Evolutionary conservation across 2,797 vertebrate species (phyloP), one percentile per base, ranked within the genome.

Genomic region (Borostomias antarcticus): DNA sequence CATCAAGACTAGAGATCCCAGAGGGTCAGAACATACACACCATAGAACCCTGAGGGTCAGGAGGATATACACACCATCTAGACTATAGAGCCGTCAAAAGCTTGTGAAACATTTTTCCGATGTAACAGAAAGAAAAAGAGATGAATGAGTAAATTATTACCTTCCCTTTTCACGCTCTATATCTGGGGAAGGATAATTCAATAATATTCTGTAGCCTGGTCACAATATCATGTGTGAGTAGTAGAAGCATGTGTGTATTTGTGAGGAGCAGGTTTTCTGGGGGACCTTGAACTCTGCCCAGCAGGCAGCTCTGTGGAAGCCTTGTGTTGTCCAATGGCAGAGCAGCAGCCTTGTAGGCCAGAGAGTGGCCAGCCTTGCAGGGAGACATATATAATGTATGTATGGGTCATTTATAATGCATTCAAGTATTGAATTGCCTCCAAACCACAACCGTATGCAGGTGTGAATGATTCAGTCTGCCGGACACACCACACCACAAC

Each of bases 381-480:
- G 80, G 72, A 82, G 74, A 54, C 84, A 88, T 91, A 72, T 89
- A 88, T 89, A 88, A 90, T 91, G 77, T 81, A 90, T 91, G 77
- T 81, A 91, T 87, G 79, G 74, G 74, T 60, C 73, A 89, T 91
- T 79, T 88, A 90, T 91, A 90, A 90, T 91, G 74, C 76, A 91
- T 87, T 77, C 82, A 87, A 72, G 85, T 66, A 57, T 87, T 71
- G 83, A 62, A 81, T 91, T 85, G 73, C 86, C 73, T 85, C 69
- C 71, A 79, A 82, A 80, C 79, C 81, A 79, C 85, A 45, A 68
- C 80, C 76, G 82, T 82, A 69, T 45, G 63, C 40, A 77, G 69
- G 59, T 63, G 81, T 88, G 85, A 90, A 90, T 89, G 83, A 89
- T 86, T 89, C 82, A 88, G 81, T 45, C 40, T 45, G 15, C n/a